Evolutionary conservation across 2,113 vertebrate species (phyloP).

Genomic region (Riparia riparia): DNA sequence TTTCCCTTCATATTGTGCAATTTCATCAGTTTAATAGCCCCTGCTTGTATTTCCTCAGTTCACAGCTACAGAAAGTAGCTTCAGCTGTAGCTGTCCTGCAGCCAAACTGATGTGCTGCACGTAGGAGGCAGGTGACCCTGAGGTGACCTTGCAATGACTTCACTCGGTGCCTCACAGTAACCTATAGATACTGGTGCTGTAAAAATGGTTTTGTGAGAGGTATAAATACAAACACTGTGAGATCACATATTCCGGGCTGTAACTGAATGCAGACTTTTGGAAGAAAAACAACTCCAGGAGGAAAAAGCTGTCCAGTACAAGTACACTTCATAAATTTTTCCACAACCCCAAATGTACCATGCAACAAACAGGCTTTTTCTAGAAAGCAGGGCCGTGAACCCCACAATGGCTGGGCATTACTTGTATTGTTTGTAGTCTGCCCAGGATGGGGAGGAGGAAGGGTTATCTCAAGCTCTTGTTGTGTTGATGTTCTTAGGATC

Average conservation of each 20-base stretch:
- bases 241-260: slow-evolving; percentile 74
- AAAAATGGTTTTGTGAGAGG: slow-evolving; percentile 63
- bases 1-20: slow-evolving; percentile 20
- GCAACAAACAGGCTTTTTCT: slow-evolving; percentile 22
- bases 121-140: slow-evolving; percentile 12
- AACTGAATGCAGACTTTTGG: slow-evolving; percentile 77
- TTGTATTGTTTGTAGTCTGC: not conserved
- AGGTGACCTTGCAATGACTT: slow-evolving; percentile 31
- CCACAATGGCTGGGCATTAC: not conserved
- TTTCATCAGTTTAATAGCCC: slow-evolving; percentile 14
- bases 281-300: slow-evolving; percentile 71
- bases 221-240: slow-evolving; percentile 80
- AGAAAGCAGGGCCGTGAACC: not conserved
- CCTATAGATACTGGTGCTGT: slow-evolving; percentile 49
- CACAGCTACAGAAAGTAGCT: not conserved
- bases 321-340: slow-evolving; percentile 72
- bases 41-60: slow-evolving; percentile 36
- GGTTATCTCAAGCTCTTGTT: not conserved
- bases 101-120: slow-evolving; percentile 35
- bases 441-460: not conserved
- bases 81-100: slow-evolving; percentile 5
- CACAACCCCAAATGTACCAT: slow-evolving; percentile 54
- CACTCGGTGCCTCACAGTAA: slow-evolving; percentile 25
- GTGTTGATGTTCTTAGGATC: not conserved
- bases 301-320: slow-evolving; percentile 65